Conservation (phyloP, 2,888 invertebrate species). For the Ditula angustiorana region DNA sequence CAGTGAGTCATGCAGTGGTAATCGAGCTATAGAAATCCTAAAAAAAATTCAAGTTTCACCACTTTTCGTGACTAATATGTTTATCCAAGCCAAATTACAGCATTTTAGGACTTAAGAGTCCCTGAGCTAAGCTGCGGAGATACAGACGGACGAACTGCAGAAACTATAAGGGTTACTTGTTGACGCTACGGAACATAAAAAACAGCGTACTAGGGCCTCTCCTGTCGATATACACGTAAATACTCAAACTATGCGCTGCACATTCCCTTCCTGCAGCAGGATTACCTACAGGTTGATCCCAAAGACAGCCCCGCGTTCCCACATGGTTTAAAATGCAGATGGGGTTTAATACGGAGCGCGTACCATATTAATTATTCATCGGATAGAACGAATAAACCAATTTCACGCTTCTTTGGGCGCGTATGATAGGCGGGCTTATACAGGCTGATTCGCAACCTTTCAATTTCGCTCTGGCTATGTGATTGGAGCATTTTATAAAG, state of each 20-base stretch:
- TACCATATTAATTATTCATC: slow-evolving; percentile 85
- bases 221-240: no score
- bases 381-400: slow-evolving; percentile 85
- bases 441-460: slow-evolving; percentile 53
- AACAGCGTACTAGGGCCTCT: no score
- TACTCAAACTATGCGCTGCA: not conserved
- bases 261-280: not conserved
- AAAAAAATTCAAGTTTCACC: no score
- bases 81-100: no score
- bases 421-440: slow-evolving; percentile 54
- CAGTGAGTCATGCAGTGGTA: no score
- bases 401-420: slow-evolving; percentile 84
- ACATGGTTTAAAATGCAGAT: slow-evolving; percentile 39
- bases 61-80: no score
- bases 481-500: slow-evolving; percentile 32
- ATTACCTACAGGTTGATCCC: slow-evolving; percentile 19
- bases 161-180: no score
- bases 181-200: no score
- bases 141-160: no score
- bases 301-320: slow-evolving; percentile 34
- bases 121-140: no score
- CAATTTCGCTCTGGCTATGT: slow-evolving; percentile 33
- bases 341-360: slow-evolving; percentile 13
- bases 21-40: no score
- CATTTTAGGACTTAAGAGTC: no score